A percentile compares a stretch with the other conserved stretches of the same genome.
Evolutionary conservation across 2,797 vertebrate species (phyloP).

Genomic region (Argyrosomus regius): DNA sequence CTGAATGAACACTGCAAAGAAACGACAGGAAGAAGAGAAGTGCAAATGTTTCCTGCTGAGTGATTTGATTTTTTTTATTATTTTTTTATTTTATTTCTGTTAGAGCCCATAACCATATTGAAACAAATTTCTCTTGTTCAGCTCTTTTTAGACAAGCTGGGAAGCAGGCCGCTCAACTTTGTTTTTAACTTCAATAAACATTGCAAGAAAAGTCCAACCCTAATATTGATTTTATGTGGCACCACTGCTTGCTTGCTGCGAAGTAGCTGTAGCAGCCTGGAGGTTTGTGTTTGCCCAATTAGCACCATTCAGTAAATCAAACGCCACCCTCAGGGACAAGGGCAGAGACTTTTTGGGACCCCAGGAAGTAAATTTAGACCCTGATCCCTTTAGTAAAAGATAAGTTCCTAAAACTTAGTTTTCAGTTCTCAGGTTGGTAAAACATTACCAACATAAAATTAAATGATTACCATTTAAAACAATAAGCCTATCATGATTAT

Average conservation of each 20-base stretch:
- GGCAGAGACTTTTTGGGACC: not conserved
- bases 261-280: constrained; percentile 25
- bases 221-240: constrained; percentile 16
- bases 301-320: constrained; percentile 35
- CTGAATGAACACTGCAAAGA: not conserved
- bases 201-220: constrained; percentile 19
- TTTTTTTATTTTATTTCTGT: not conserved
- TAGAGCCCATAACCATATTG: not conserved
- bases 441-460: not conserved
- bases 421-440: not conserved
- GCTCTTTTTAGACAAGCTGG: not conserved
- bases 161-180: not conserved
- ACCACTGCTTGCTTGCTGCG: constrained; percentile 16
- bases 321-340: constrained; percentile 9
- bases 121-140: not conserved
- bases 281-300: constrained; percentile 30
- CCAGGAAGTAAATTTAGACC: not conserved
- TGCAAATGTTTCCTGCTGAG: not conserved
- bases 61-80: not conserved
- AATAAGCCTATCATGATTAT: not conserved
- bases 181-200: constrained; percentile 17
- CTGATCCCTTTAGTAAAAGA: not conserved
- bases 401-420: not conserved
- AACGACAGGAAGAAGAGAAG: not conserved
- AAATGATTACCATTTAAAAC: not conserved